Conservation (phyloP, 2,888 invertebrate genomes). For the Leptinotarsa rubiginosa region DNA sequence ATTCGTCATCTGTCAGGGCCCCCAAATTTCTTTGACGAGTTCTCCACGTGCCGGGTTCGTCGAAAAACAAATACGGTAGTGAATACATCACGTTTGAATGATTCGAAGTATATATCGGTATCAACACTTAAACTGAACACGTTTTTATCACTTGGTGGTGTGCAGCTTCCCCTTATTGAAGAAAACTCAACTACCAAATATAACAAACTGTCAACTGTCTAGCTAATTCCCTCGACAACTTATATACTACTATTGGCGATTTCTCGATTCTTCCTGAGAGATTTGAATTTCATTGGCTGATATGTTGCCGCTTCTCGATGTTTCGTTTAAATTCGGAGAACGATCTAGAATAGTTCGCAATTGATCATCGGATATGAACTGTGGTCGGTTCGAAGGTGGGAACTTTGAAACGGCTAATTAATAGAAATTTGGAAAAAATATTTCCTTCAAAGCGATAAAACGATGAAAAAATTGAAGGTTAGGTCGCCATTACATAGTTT, state of each 20-base stretch:
- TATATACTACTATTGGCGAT: slow-evolving; percentile 5
- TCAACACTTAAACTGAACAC: not conserved
- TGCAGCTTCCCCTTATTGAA: too few species aligned
- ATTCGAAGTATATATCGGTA: not conserved
- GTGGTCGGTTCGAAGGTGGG: too few species aligned
- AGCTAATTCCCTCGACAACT: not conserved
- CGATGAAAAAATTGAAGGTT: too few species aligned
- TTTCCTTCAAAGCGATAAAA: too few species aligned
- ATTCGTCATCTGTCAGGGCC: slow-evolving; percentile 8
- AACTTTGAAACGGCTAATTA: too few species aligned
- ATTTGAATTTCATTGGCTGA: slow-evolving; percentile 14
- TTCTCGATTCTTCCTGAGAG: not conserved
- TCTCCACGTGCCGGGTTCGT: slow-evolving; percentile 27
- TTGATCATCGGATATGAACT: slow-evolving; percentile 24
- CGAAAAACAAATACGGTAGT: slow-evolving; percentile 33
- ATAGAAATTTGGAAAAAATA: too few species aligned
- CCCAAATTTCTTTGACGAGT: slow-evolving; percentile 6
- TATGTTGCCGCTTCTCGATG: slow-evolving; percentile 8
- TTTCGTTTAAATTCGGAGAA: slow-evolving; percentile 7
- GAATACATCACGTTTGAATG: slow-evolving; percentile 28
- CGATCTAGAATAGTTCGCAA: not conserved
- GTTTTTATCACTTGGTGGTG: not conserved
- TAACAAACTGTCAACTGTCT: not conserved
- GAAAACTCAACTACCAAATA: too few species aligned
- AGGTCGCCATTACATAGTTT: too few species aligned